Conservation (phyloP, 37 sponge, comb jelly and placozoan genomes). For the Trichoplax adhaerens region DNA sequence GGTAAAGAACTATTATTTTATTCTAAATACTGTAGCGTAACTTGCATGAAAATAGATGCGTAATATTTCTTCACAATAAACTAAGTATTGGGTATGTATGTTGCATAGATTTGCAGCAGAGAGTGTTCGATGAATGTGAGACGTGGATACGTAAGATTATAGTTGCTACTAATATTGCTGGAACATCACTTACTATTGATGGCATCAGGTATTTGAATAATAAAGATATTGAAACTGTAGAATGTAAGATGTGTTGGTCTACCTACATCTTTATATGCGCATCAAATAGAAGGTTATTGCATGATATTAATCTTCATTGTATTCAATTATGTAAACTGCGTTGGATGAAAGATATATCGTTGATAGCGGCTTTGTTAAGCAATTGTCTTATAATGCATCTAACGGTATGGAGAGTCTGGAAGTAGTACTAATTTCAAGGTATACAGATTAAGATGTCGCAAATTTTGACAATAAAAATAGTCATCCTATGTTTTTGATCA, state of each 20-base stretch:
- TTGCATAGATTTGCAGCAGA: conserved; percentile 50
- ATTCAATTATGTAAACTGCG: background rate
- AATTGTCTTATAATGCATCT: conserved; percentile 49
- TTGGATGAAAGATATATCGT: conserved; percentile 38
- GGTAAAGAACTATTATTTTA: conserved; percentile 3
- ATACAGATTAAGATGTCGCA: no score
- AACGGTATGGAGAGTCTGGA: conserved; percentile 59
- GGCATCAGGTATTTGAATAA: conserved; percentile 34
- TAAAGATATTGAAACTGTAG: background rate
- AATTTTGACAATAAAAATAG: no score
- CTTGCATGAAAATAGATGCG: no score
- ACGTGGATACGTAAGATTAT: conserved; percentile 44
- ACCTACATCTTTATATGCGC: background rate
- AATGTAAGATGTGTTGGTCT: background rate
- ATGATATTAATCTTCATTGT: background rate
- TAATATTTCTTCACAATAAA: background rate
- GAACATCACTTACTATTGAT: conserved; percentile 73
- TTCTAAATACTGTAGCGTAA: background rate
- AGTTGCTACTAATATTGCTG: conserved; percentile 79
- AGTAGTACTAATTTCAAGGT: conserved; percentile 56
- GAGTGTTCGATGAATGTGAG: conserved; percentile 47
- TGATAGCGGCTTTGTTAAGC: conserved; percentile 73
- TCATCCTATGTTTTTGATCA: no score
- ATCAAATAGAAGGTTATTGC: background rate
- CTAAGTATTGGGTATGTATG: background rate